Evolutionary conservation across 2,113 vertebrate genomes (phyloP), one percentile per base, ranked within the genome.

Genomic region (crab-eating macaque (Macaca fascicularis)): DNA sequence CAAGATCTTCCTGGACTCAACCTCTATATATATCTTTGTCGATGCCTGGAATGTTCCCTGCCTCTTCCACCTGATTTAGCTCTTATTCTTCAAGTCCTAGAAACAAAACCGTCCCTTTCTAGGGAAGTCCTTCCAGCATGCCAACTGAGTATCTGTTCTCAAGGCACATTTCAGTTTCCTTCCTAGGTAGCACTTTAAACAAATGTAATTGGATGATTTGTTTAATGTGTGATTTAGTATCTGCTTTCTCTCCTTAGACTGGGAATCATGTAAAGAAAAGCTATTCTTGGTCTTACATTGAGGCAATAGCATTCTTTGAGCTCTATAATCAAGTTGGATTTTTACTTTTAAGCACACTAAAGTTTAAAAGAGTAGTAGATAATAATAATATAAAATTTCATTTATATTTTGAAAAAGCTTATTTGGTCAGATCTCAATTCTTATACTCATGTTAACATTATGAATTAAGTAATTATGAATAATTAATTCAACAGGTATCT

Each of bases 311-410:
- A 85, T 93, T 89, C 10, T 40, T 91, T 95, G 87, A 80, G 57
- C 22, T 76, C 32, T 69, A 12, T 64, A 87, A 79, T 57, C 78
- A 91, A 57, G 82, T 80, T 89, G 93, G 5, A 61, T 45, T 95
- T 91, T 91, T 81, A 52, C 23, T 83, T 89, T 93, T 79, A 97
- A 79, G 32, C 23, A 93, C 7, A 83, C 10, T 79, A 35, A 75
- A 83, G 8, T 74, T 35, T 90, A 27, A 90, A 89, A 83, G 11
- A 43, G 8, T 45, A 59, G 76, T 52, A 40, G 14, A 74, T 50
- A 80, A 67, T 87, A 78, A 74, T 50, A 14, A 86, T 0, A 64
- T 32, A 76, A 89, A 92, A 19, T 92, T 83, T 35, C 1, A 82
- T 52, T 93, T 69, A 10, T 67, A 11, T 80, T 79, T 89, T 55